A percentile compares a stretch with the other conserved stretches of the same genome.
These are phyloP conservation scores for Adoxophyes honmai DNA, from an alignment of 1,140 invertebrate species.

Conservation along the genomic window DNA sequence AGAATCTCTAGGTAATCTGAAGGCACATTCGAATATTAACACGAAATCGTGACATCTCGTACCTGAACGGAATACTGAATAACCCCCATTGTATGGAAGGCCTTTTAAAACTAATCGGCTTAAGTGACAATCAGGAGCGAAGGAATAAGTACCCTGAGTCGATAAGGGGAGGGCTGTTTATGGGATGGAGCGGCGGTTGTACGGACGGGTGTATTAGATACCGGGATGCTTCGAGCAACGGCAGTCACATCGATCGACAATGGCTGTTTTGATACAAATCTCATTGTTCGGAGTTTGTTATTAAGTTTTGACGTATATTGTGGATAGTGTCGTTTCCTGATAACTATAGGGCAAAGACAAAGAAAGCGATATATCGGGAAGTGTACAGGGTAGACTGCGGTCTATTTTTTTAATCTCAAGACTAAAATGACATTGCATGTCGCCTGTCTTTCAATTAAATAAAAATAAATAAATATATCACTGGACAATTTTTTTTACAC, in stretches of 20 bases:
- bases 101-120: conserved; percentile 3
- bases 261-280: conserved; percentile 54
- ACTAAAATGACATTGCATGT: no score
- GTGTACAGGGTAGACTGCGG: no score
- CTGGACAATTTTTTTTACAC: no score
- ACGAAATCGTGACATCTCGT: conserved; percentile 47
- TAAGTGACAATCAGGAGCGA: not conserved
- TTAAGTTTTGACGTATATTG: conserved; percentile 28
- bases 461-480: no score
- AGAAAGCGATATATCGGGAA: no score
- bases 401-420: no score
- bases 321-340: conserved; percentile 31
- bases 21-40: conserved; percentile 50
- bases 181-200: not conserved
- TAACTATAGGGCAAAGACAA: not conserved
- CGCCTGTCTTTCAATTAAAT: no score
- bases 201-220: conserved; percentile 27
- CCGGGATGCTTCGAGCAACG: conserved; percentile 17
- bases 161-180: no score
- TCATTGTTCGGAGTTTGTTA: conserved; percentile 42
- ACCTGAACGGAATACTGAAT: conserved; percentile 46
- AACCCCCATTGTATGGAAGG: conserved; percentile 38
- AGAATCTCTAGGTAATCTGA: conserved; percentile 36
- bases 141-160: conserved; percentile 23
- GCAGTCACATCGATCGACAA: conserved; percentile 29